Conservation (phyloP, 2,888 invertebrate species). For the Parasteatoda lunata region DNA sequence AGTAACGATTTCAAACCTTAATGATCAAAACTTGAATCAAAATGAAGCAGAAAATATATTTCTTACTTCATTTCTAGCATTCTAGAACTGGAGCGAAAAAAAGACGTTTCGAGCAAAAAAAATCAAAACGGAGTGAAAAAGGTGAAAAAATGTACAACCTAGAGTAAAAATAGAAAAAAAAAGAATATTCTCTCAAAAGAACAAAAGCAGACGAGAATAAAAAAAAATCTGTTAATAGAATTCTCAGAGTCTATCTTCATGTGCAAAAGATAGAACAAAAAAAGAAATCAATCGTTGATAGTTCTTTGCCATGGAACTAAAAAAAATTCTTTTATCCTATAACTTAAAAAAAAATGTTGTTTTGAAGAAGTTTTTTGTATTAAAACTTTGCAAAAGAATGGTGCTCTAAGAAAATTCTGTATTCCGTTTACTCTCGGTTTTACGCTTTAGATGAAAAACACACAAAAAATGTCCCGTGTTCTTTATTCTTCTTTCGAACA, state of each 20-base stretch:
- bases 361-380: constrained; percentile 32
- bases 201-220: constrained; percentile 2
- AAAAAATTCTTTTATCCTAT: constrained; percentile 18
- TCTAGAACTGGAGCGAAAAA: not conserved
- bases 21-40: constrained; percentile 39
- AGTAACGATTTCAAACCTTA: constrained; percentile 37
- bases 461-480: constrained; percentile 3
- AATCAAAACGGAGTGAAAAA: not conserved
- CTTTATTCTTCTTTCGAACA: constrained; percentile 26
- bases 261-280: constrained; percentile 37
- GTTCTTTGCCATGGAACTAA: not conserved
- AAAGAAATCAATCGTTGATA: constrained; percentile 41
- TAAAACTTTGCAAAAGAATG: constrained; percentile 31
- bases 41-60: constrained; percentile 36
- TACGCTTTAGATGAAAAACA: constrained; percentile 31
- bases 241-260: constrained; percentile 40
- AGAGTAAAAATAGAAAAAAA: not conserved
- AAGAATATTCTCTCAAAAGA: constrained; percentile 25
- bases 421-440: constrained; percentile 43
- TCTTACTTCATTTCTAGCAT: constrained; percentile 5
- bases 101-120: not conserved
- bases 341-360: constrained; percentile 46
- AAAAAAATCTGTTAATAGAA: constrained; percentile 51
- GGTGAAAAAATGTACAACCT: not conserved
- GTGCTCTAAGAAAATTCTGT: constrained; percentile 7